phyloP scores from a whole-genome alignment of 1,140 invertebrate genomes.

The Hycleus phaleratus region DNA sequence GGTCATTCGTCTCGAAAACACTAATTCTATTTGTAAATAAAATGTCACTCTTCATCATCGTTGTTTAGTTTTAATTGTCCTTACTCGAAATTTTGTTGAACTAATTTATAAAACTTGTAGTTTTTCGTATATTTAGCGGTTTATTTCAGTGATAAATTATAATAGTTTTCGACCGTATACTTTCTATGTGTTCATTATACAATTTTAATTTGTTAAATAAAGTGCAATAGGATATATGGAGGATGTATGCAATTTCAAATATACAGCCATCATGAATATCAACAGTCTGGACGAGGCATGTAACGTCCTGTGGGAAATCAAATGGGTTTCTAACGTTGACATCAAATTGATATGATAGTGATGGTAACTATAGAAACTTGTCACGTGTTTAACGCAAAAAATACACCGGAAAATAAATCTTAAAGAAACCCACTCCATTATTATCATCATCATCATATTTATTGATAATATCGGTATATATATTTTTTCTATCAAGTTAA shows the following conservation, averaged over 20 bases:
- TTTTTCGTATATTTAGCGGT: too few relatives aligned
- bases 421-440: too few relatives aligned
- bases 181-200: too few relatives aligned
- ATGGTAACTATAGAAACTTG: not conserved
- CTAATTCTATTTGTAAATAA: conserved; percentile 14
- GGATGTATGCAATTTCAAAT: conserved; percentile 9
- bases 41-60: conserved; percentile 10
- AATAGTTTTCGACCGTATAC: too few relatives aligned
- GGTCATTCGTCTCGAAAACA: conserved; percentile 13
- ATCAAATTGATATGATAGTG: conserved; percentile 22
- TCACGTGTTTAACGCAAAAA: conserved; percentile 7
- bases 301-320: conserved; percentile 24
- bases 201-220: too few relatives aligned
- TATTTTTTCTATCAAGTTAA: too few relatives aligned
- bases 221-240: too few relatives aligned
- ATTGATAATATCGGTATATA: too few relatives aligned
- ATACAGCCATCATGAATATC: conserved; percentile 21
- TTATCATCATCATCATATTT: too few relatives aligned
- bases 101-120: too few relatives aligned
- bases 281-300: conserved; percentile 15
- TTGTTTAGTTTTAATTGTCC: conserved; percentile 8
- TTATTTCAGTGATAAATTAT: too few relatives aligned
- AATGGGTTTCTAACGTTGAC: conserved; percentile 23
- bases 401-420: too few relatives aligned
- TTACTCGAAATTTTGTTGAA: not conserved